Percentiles rank a stretch among this genome's conserved stretches.
phyloP scores from a whole-genome alignment of 2,113 vertebrate genomes.

The Leuciscus idus region DNA sequence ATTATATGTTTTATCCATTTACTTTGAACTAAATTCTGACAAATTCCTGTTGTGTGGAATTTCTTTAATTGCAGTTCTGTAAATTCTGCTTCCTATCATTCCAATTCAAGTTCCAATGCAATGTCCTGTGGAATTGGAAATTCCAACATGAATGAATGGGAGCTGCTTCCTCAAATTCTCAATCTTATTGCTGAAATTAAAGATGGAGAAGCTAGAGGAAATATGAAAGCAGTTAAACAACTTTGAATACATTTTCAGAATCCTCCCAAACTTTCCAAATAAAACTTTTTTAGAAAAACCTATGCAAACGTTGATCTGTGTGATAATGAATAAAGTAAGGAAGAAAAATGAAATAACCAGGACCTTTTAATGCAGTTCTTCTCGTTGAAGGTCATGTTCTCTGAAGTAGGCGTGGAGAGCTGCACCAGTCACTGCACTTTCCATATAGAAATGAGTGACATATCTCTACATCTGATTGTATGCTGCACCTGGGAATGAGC shows the following conservation, averaged over 20 bases:
- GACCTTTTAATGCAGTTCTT: constrained; percentile 9
- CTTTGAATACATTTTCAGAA: not conserved
- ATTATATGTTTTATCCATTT: not conserved
- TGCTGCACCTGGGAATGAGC: constrained; percentile 14
- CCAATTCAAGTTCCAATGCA: not conserved
- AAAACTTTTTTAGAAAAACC: not conserved
- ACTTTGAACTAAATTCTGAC: not conserved
- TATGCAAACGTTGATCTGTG: not conserved
- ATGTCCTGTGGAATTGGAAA: too few relatives aligned
- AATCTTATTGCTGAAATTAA: not conserved
- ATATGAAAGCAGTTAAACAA: not conserved
- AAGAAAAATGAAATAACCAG: not conserved
- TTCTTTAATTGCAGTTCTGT: not conserved
- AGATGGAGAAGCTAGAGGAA: not conserved
- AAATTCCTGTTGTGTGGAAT: not conserved
- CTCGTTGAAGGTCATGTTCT: constrained; percentile 40
- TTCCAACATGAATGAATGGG: not conserved
- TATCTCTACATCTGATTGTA: constrained; percentile 28
- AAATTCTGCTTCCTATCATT: not conserved
- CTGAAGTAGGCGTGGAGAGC: constrained; percentile 35
- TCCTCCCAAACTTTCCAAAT: not conserved
- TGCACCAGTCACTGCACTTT: constrained; percentile 16
- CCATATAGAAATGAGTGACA: constrained; percentile 34
- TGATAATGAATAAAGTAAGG: not conserved
- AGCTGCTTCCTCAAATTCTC: not conserved